Conservation (phyloP, 2,888 invertebrate species). For the Hymenopus coronatus region DNA sequence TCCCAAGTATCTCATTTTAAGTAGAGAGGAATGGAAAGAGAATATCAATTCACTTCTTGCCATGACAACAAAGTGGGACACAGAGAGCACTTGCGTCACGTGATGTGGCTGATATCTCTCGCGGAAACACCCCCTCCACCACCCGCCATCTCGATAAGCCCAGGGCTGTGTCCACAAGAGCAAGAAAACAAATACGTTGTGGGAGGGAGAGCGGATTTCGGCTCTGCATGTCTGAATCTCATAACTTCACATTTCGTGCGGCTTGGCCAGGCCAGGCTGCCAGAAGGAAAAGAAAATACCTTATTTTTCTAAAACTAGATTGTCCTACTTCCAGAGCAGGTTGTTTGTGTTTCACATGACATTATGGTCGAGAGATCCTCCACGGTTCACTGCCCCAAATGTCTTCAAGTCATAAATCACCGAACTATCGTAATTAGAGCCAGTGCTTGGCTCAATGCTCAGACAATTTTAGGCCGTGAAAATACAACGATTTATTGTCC, state of each 20-base stretch:
- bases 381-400: background rate
- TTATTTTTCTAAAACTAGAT: background rate
- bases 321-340: background rate
- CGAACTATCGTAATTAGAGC: too few relatives aligned
- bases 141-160: background rate
- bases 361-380: background rate
- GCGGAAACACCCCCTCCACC: background rate
- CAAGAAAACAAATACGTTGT: background rate
- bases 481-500: background rate
- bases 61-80: background rate
- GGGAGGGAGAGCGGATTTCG: background rate
- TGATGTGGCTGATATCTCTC: background rate
- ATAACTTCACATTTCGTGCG: background rate
- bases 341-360: background rate
- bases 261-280: too few relatives aligned
- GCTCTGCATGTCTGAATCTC: background rate
- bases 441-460: too few relatives aligned
- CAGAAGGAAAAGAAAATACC: background rate
- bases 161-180: background rate
- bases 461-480: background rate
- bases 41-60: background rate
- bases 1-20: too few relatives aligned
- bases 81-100: background rate
- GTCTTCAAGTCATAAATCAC: background rate
- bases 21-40: too few relatives aligned